Base-by-base conservation (phyloP, 2,797 vertebrate species). In the Thripadectes ignobilis region DNA sequence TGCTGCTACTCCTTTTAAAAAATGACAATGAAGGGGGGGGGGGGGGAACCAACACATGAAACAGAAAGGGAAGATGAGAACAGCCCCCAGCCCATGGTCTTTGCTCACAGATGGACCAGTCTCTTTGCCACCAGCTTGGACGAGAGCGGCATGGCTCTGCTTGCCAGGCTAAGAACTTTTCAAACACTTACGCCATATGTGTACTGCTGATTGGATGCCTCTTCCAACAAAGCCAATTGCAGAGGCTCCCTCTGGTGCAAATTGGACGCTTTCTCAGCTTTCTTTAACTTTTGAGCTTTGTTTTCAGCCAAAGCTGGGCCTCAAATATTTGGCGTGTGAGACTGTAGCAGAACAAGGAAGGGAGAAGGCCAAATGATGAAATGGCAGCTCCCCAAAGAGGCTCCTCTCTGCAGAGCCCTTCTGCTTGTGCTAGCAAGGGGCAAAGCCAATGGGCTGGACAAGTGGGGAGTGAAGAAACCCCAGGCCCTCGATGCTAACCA, bases 131-230 rank as follows among this genome's bases (percentile, higher is more conserved):
- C 66, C 74, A 66, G 71, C 75, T 93, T 95, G 92, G 83, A 92
- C 0, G 1, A 67, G 81, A 88, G 29, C 1, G 0, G 20, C 1
- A 1, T 4, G 4, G 39, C 75, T 89, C 58, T 1, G 0, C 52
- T 86, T 96, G 94, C 92, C 93, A 96, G 93, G 62, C 80, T 93
- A 78, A 21, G 63, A 92, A 92, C 95, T 95, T 95, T 82, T 75
- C 27, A 32, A 89, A 79, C 62, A 30, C 51, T 93, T 65, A 30
- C 2, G 7, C 95, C 96, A 92, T 87, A 84, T 81, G 81, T 52
- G 57, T 39, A 16, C 51, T 51, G 61, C 72, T 49, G 83, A 92
- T 55, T 65, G 83, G 78, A 72, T 86, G 62, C 38, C 11, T 55
- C 86, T 78, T 87, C 84, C 88, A 92, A 87, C 79, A 85, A 72